These are phyloP conservation scores for Tridacna crocea DNA, from an alignment of 2,888 invertebrate genomes.

Conservation along the genomic window DNA sequence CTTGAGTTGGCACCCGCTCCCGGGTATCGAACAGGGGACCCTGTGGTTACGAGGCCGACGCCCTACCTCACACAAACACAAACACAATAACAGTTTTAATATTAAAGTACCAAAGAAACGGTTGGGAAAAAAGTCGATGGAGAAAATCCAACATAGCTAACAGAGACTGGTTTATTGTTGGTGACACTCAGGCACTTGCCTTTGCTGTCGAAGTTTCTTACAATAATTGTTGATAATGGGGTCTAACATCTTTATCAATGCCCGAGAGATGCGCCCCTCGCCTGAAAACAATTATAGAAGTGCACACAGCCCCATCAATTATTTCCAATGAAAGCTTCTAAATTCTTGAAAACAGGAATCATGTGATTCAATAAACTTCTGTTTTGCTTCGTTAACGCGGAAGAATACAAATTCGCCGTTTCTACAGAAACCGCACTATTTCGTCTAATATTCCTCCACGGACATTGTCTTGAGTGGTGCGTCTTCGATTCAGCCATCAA, in stretches of 20 bases:
- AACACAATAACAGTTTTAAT: too few species aligned
- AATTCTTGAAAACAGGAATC: constrained; percentile 58
- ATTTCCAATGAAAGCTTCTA: constrained; percentile 50
- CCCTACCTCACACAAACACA: too few species aligned
- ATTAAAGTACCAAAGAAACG: too few species aligned
- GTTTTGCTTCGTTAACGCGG: constrained; percentile 54
- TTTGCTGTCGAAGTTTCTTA: neutral
- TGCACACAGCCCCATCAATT: constrained; percentile 54
- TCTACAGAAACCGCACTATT: constrained; percentile 59
- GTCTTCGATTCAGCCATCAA: constrained; percentile 38
- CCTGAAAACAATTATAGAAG: constrained; percentile 45
- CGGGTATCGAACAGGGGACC: too few species aligned
- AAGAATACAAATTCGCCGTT: constrained; percentile 55
- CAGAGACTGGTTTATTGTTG: too few species aligned
- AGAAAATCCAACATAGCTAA: too few species aligned
- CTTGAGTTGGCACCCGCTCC: too few species aligned
- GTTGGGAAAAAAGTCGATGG: too few species aligned
- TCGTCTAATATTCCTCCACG: constrained; percentile 58
- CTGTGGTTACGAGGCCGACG: too few species aligned
- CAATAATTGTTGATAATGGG: constrained; percentile 15
- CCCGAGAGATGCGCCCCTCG: constrained; percentile 17
- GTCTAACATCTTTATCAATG: constrained; percentile 10
- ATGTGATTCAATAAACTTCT: constrained; percentile 60
- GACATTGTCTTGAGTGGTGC: constrained; percentile 44
- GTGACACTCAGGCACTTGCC: neutral